Percentiles rank a stretch among this genome's conserved stretches.
Conservation (phyloP, 2,113 vertebrate genomes). For the Drymodes brunneopygia region DNA sequence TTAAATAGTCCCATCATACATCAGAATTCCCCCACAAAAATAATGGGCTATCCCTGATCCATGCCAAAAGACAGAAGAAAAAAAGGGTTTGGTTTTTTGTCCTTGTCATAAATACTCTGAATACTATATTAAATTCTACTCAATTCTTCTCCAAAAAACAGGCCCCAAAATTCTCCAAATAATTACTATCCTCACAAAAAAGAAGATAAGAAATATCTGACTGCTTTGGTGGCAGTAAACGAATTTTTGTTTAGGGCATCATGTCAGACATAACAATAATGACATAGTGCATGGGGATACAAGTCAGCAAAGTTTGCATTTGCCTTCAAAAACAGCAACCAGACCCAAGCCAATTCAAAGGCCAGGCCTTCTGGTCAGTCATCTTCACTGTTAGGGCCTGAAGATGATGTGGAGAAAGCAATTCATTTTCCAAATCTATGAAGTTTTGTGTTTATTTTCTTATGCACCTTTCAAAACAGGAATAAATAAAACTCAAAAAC, state of each 20-base stretch:
- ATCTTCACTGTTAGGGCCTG: neutral
- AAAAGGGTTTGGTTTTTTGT: accelerated
- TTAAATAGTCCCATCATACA: neutral
- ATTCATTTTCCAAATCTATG: neutral
- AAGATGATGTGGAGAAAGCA: neutral
- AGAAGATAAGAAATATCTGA: neutral
- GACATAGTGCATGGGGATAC: neutral
- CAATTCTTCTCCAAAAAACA: neutral
- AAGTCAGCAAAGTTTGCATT: neutral
- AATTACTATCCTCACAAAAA: neutral
- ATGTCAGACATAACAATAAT: neutral
- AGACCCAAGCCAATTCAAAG: neutral
- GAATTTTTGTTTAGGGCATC: neutral
- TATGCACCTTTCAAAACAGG: neutral
- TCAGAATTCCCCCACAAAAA: neutral
- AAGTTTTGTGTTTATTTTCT: neutral
- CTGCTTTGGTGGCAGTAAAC: neutral
- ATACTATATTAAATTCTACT: neutral
- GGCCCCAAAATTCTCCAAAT: neutral
- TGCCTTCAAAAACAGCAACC: neutral
- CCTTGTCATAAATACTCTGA: neutral
- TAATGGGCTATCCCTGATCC: neutral
- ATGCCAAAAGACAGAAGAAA: neutral
- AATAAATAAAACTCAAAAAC: neutral
- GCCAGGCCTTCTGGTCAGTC: neutral